Conservation (phyloP, 2,888 invertebrate genomes). For the Adela reaumurella region DNA sequence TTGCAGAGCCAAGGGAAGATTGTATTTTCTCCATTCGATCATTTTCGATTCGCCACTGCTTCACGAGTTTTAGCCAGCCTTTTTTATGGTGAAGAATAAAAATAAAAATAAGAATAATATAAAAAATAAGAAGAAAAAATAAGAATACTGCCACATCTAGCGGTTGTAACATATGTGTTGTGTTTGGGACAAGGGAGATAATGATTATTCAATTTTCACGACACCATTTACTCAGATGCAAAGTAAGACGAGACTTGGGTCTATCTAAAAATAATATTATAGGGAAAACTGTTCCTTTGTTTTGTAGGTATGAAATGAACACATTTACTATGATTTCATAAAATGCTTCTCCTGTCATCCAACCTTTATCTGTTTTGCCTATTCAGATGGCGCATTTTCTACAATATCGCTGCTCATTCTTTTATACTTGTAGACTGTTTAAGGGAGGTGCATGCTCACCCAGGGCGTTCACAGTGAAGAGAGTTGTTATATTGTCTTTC, state of each 20-base stretch:
- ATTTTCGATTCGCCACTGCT: constrained; percentile 13
- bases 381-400: constrained; percentile 10
- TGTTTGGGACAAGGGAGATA: constrained; percentile 2
- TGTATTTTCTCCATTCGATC: constrained; percentile 14
- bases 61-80: constrained; percentile 9
- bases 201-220: constrained; percentile 4
- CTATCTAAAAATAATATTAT: constrained; percentile 1
- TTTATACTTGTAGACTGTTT: constrained; percentile 12
- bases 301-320: constrained; percentile 12
- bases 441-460: constrained; percentile 12
- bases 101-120: too few relatives aligned
- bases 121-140: too few relatives aligned
- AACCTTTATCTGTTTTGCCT: constrained; percentile 27
- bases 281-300: constrained; percentile 5
- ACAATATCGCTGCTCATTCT: constrained; percentile 9
- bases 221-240: constrained; percentile 3
- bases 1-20: constrained; percentile 10
- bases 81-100: constrained; percentile 7
- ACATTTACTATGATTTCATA: constrained; percentile 25
- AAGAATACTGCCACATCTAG: constrained; percentile 5
- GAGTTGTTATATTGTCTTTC: constrained; percentile 8
- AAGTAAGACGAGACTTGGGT: constrained; percentile 4
- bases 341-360: constrained; percentile 29
- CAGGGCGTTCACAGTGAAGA: constrained; percentile 8
- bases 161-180: constrained; percentile 4